phyloP scores from a whole-genome alignment of 2,797 vertebrate genomes.

The Bradypodion pumilum region DNA sequence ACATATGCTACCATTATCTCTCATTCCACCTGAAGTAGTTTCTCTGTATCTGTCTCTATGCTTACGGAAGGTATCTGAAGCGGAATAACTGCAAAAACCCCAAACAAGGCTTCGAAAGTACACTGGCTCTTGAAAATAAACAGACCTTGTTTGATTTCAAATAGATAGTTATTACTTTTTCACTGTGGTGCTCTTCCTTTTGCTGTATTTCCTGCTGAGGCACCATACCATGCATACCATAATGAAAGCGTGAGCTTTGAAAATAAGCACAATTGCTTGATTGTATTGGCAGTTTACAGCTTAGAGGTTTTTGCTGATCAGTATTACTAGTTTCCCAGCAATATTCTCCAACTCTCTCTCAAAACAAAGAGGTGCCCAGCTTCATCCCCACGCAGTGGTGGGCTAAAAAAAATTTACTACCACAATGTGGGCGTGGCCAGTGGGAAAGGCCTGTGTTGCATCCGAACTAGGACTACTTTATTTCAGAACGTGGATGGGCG shows the following conservation, averaged over 20 bases:
- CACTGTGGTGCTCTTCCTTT: constrained; percentile 3
- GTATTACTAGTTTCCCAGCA: background rate
- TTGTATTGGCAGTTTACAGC: background rate
- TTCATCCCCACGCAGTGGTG: no score
- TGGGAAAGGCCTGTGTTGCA: no score
- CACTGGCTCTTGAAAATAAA: constrained; percentile 24
- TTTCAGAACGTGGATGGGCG: no score
- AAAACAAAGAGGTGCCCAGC: no score
- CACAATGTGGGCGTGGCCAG: no score
- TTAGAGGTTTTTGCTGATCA: background rate
- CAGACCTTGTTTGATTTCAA: constrained; percentile 21
- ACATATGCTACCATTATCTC: background rate
- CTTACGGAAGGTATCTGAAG: constrained; percentile 18
- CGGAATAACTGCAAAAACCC: background rate
- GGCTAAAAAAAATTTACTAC: no score
- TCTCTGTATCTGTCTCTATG: background rate
- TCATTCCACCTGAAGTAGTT: constrained; percentile 27
- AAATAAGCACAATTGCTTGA: constrained; percentile 2
- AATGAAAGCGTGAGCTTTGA: background rate
- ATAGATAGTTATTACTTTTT: constrained; percentile 24
- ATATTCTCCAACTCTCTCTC: background rate
- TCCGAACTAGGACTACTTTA: no score
- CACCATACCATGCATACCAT: constrained; percentile 19
- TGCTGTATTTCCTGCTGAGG: constrained; percentile 7
- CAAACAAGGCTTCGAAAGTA: background rate